Percentiles rank a stretch among this genome's conserved stretches.
Evolutionary conservation across 1,140 invertebrate species (phyloP).

Genomic region (Diorhabda carinulata): DNA sequence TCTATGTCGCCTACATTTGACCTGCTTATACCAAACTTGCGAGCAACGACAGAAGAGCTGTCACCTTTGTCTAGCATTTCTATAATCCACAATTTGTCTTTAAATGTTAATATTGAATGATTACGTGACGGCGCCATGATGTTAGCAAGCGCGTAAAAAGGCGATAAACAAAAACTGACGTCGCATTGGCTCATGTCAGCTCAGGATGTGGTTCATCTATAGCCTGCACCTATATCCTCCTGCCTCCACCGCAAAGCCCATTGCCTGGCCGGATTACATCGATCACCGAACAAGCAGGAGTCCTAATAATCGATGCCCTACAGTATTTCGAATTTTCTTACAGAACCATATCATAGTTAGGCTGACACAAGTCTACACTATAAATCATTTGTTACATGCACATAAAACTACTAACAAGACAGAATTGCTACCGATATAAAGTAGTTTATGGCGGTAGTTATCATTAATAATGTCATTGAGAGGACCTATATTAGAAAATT

Average conservation of each 20-base stretch:
- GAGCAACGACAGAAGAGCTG: neutral
- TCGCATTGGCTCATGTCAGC: neutral
- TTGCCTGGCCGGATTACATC: slow-evolving; percentile 1
- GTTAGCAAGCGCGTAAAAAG: neutral
- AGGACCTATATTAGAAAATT: no score
- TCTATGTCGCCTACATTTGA: neutral
- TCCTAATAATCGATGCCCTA: neutral
- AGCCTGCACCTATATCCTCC: neutral
- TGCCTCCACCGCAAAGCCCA: neutral
- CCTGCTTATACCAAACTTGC: neutral
- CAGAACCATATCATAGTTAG: no score
- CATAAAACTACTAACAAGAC: no score
- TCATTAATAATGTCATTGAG: no score
- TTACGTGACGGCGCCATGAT: slow-evolving; percentile 7
- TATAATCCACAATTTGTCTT: slow-evolving; percentile 9
- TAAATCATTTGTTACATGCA: no score
- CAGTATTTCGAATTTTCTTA: neutral
- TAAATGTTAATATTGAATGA: slow-evolving; percentile 3
- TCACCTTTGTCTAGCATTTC: slow-evolving; percentile 8
- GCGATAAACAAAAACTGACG: neutral
- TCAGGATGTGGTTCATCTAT: neutral
- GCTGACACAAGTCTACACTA: no score
- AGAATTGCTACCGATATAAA: no score
- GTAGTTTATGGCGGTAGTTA: no score
- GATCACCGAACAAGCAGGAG: neutral